phyloP scores from a whole-genome alignment of 1,140 invertebrate genomes.

The Lethrus apterus region DNA sequence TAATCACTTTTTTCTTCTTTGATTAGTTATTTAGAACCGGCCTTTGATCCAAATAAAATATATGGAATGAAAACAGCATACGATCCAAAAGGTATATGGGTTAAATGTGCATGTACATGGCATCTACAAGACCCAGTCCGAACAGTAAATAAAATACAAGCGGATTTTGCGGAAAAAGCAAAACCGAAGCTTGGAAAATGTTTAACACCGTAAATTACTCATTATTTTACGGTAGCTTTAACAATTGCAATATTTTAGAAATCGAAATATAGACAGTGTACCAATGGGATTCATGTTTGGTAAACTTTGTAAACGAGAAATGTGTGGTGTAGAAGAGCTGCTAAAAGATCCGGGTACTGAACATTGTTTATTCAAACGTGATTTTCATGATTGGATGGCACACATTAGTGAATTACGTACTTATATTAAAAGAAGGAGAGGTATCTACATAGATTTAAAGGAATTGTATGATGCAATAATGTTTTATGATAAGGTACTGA shows the following conservation, averaged over 20 bases:
- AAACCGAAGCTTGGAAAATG: slow-evolving; percentile 39
- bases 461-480: slow-evolving; percentile 41
- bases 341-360: slow-evolving; percentile 36
- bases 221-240: background rate
- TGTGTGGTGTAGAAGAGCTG: slow-evolving; percentile 41
- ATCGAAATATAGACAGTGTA: slow-evolving; percentile 42
- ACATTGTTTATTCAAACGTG: slow-evolving; percentile 26
- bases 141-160: slow-evolving; percentile 40
- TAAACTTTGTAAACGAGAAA: slow-evolving; percentile 37
- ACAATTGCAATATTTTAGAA: slow-evolving; percentile 25
- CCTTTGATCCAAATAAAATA: slow-evolving; percentile 27
- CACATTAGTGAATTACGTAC: slow-evolving; percentile 43
- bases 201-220: slow-evolving; percentile 36
- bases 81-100: slow-evolving; percentile 43
- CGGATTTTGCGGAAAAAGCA: slow-evolving; percentile 37
- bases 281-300: slow-evolving; percentile 43
- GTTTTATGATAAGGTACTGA: slow-evolving; percentile 39
- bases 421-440: slow-evolving; percentile 33
- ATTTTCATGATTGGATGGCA: slow-evolving; percentile 36
- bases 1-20: slow-evolving; percentile 33
- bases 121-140: slow-evolving; percentile 35
- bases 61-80: slow-evolving; percentile 42
- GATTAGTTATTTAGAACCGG: slow-evolving; percentile 32
- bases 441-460: slow-evolving; percentile 35
- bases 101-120: slow-evolving; percentile 42